Base-by-base conservation (phyloP, 2,113 vertebrate genomes). In the Alectura lathami region DNA sequence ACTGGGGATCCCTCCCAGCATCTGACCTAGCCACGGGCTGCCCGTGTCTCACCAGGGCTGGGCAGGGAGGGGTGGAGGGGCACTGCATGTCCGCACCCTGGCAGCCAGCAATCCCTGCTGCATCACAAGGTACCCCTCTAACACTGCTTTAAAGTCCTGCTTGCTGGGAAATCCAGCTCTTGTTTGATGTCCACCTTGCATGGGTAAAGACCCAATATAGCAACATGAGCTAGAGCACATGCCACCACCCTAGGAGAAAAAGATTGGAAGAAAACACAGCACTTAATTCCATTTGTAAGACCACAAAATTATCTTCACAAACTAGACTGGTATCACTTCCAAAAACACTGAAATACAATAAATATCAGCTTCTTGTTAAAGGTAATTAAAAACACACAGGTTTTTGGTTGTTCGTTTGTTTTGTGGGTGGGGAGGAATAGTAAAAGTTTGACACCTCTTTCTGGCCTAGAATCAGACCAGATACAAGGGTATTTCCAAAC, bases 211-310 rank as follows among this genome's bases (percentile, higher is more conserved):
- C 4, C 17, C 66, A 63, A 3, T 74, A 56, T 15, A 43, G 45
- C 8, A 40, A 6, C 15, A 6, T 0, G 0, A 3, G 10, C 26
- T 38, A 3, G 23, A 20, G 3, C 9, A 18, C 30, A 17, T 2
- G 21, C 36, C 20, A 9, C 21, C 60, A 27, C 8, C 17, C 34
- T 2, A 8, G 0, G 17, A 60, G 32, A 60, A 23, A 8, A 40
- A 66, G 36, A 8, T 0, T n/a, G 34, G 38, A 34, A 69, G 21
- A 40, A 48, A 34, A 34, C n/a, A 53, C 12, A 43, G 26, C 0
- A 0, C 23, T n/a, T 23, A 32, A 69, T 54, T 16, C 13, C 9
- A 1, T 32, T 36, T 51, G 15, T 51, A 63, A 40, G 6, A 54
- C 3, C 9, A 7, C 29, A 22, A 62, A 89, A 34, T 13, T 27